These are phyloP conservation scores for Gymnocypris eckloni DNA, from an alignment of 2,797 vertebrate genomes.

Conservation along the genomic window DNA sequence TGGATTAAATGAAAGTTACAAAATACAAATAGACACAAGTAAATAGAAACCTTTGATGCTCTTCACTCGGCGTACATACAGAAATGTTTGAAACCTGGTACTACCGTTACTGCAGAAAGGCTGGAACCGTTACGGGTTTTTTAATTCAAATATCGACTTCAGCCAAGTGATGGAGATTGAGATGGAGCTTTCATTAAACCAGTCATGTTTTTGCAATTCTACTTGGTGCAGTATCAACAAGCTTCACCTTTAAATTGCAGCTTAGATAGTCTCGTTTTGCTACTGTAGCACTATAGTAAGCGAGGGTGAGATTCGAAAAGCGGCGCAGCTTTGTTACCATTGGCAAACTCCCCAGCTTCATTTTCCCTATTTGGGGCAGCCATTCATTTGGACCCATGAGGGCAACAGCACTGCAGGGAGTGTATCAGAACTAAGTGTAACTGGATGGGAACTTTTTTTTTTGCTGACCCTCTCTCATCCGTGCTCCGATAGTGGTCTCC, in stretches of 20 bases:
- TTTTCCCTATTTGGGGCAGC: constrained; percentile 46
- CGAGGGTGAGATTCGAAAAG: neutral
- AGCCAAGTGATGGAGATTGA: neutral
- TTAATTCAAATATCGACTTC: neutral
- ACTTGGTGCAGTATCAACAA: neutral
- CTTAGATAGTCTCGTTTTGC: neutral
- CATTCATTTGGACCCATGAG: constrained; percentile 15
- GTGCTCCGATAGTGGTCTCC: constrained; percentile 18
- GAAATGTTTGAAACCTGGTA: neutral
- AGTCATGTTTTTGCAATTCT: neutral
- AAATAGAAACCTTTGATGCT: neutral
- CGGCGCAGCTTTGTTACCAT: neutral
- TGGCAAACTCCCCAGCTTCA: constrained; percentile 11
- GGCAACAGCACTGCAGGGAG: constrained; percentile 29
- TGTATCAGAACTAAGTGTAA: constrained; percentile 31
- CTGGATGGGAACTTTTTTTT: constrained; percentile 28
- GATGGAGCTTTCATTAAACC: neutral
- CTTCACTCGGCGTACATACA: neutral
- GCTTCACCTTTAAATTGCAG: constrained; percentile 2
- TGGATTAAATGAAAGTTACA: neutral
- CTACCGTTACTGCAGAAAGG: neutral
- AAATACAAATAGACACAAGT: neutral
- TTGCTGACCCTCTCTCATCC: constrained; percentile 34
- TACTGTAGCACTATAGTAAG: neutral
- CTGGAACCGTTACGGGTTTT: neutral